Evolutionary conservation across 2,888 invertebrate species (phyloP).

Genomic region (Archaeoteleia sp.): DNA sequence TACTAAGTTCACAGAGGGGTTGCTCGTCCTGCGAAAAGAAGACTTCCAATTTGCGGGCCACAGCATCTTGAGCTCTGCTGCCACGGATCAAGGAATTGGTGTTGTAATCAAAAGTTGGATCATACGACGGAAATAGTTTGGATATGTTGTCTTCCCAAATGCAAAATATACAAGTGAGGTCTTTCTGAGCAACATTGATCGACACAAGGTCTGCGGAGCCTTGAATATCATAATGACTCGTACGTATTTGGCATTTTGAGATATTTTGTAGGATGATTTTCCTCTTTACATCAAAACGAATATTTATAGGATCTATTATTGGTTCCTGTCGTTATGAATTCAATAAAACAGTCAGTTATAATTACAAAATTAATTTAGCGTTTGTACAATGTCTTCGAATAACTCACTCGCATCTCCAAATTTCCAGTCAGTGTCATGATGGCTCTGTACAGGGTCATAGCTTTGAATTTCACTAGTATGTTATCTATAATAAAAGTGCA

Average conservation of each 20-base stretch:
- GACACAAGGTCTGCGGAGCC: conserved; percentile 81
- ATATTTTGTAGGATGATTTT: conserved; percentile 76
- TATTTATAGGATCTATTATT: conserved; percentile 83
- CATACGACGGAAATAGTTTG: conserved; percentile 57
- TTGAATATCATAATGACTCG: conserved; percentile 78
- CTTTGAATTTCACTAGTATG: conserved; percentile 81
- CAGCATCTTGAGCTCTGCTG: conserved; percentile 73
- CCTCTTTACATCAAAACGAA: conserved; percentile 84
- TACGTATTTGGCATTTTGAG: conserved; percentile 57
- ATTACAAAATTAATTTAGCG: too few species aligned
- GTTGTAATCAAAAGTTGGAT: conserved; percentile 22
- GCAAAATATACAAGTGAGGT: conserved; percentile 82
- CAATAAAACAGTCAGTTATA: not conserved
- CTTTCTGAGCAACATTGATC: conserved; percentile 84
- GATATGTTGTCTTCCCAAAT: conserved; percentile 85
- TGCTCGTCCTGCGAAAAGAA: conserved; percentile 83
- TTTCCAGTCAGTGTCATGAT: conserved; percentile 84
- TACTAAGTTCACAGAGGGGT: conserved; percentile 63
- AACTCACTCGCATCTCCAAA: conserved; percentile 83
- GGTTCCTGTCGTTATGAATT: conserved; percentile 78
- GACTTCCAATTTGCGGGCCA: conserved; percentile 83
- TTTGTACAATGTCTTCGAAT: too few species aligned
- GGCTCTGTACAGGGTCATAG: conserved; percentile 82
- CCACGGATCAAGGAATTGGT: conserved; percentile 47
- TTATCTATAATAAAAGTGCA: conserved; percentile 79